phyloP scores from a whole-genome alignment of 2,888 invertebrate genomes.

The Bhutanitis thaidina region DNA sequence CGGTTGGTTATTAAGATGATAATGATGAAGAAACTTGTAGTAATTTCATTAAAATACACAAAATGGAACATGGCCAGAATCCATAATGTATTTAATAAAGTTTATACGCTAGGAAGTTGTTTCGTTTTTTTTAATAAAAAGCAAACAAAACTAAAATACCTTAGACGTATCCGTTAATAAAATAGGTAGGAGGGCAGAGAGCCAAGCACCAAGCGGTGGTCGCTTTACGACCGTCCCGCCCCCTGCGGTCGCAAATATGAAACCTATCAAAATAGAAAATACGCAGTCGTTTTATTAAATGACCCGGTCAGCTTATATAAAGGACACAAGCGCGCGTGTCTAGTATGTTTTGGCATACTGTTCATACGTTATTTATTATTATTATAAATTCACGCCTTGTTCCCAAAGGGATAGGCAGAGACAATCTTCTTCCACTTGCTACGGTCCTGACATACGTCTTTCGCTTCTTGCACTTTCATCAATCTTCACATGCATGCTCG shows the following conservation, averaged over 20 bases:
- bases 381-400: no score
- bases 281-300: conserved; percentile 49
- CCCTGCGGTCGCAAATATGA: conserved; percentile 60
- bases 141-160: conserved; percentile 34
- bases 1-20: no score
- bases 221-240: conserved; percentile 49
- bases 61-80: not conserved
- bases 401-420: no score
- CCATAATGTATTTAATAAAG: not conserved
- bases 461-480: no score
- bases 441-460: no score
- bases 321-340: not conserved
- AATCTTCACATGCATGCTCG: no score
- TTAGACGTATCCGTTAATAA: conserved; percentile 44
- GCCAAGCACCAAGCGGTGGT: conserved; percentile 51
- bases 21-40: no score
- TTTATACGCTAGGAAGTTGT: not conserved
- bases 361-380: not conserved
- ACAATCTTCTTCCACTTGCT: no score
- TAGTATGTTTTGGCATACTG: not conserved
- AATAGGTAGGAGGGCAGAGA: conserved; percentile 43
- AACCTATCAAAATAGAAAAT: conserved; percentile 57
- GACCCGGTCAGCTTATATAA: conserved; percentile 30
- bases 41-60: no score
- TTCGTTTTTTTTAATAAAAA: conserved; percentile 36